Evolutionary conservation across 2,113 vertebrate species (phyloP).

Genomic region (Ophthalmolycus amberensis): DNA sequence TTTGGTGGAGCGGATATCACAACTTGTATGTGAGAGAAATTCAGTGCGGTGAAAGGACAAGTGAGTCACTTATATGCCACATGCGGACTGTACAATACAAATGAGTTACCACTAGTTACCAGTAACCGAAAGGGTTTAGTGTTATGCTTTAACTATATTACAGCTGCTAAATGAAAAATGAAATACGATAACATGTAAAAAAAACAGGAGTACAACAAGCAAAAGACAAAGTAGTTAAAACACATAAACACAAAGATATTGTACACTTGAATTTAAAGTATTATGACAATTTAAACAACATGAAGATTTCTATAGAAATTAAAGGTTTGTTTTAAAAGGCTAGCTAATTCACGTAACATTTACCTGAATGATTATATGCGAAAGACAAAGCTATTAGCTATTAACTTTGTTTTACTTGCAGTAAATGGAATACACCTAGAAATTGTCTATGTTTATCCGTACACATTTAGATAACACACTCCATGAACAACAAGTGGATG

Average conservation of each 20-base stretch:
- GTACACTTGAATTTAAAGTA: not conserved
- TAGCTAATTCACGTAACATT: not conserved
- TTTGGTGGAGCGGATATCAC: slow-evolving; percentile 58
- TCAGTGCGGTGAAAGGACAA: slow-evolving; percentile 31
- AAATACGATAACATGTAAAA: not conserved
- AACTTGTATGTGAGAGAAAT: slow-evolving; percentile 59
- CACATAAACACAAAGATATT: not conserved
- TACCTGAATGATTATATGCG: not conserved
- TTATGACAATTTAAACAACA: not conserved
- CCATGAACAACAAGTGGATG: slow-evolving; percentile 39
- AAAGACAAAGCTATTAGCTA: not conserved
- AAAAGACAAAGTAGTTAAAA: not conserved
- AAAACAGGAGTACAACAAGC: not conserved
- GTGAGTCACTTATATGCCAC: slow-evolving; percentile 51
- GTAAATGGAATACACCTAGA: not conserved
- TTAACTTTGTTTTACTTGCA: not conserved
- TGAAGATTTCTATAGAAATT: not conserved
- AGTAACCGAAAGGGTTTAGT: slow-evolving; percentile 12
- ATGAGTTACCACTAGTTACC: slow-evolving; percentile 52
- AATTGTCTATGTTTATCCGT: not conserved
- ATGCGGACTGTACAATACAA: slow-evolving; percentile 45
- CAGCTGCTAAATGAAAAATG: not conserved
- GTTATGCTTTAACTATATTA: slow-evolving; percentile 23
- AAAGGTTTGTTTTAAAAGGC: not conserved
- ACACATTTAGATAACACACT: slow-evolving; percentile 19